phyloP scores from a whole-genome alignment of 1,140 invertebrate species.

The Orius insidiosus region DNA sequence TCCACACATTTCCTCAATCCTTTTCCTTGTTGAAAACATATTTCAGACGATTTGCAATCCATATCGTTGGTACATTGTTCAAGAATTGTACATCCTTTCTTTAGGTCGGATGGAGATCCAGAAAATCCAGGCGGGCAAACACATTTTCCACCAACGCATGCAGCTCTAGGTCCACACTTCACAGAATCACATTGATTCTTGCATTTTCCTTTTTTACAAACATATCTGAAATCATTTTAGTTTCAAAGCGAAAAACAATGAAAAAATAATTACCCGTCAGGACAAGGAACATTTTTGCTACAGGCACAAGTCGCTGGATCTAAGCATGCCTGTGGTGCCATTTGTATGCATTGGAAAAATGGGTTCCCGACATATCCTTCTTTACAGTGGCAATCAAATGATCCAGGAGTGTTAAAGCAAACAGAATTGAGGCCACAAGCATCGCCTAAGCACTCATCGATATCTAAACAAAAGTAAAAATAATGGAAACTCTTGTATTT shows the following conservation, averaged over 20 bases:
- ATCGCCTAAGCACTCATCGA: conserved; percentile 64
- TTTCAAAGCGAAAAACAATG: too few relatives aligned
- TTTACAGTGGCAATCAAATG: conserved; percentile 72
- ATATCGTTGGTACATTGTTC: conserved; percentile 59
- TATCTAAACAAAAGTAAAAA: conserved; percentile 30
- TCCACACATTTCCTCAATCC: conserved; percentile 64
- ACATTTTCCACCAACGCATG: conserved; percentile 62
- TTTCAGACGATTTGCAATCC: conserved; percentile 62
- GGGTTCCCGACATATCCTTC: conserved; percentile 69
- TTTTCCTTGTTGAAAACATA: conserved; percentile 66
- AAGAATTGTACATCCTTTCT: conserved; percentile 45
- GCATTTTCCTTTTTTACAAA: conserved; percentile 50
- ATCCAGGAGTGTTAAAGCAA: conserved; percentile 73
- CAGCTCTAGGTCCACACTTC: conserved; percentile 61
- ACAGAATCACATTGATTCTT: conserved; percentile 51
- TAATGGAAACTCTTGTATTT: too few relatives aligned
- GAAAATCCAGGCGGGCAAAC: conserved; percentile 56
- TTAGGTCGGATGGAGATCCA: conserved; percentile 57
- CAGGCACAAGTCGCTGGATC: conserved; percentile 52
- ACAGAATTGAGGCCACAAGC: conserved; percentile 71
- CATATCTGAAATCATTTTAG: too few relatives aligned
- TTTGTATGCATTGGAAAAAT: conserved; percentile 52
- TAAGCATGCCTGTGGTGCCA: conserved; percentile 45
- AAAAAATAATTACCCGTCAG: too few relatives aligned
- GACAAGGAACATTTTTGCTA: conserved; percentile 47